Base-by-base conservation (phyloP, 2,888 invertebrate species). In the Brachypalpus laphriformis region DNA sequence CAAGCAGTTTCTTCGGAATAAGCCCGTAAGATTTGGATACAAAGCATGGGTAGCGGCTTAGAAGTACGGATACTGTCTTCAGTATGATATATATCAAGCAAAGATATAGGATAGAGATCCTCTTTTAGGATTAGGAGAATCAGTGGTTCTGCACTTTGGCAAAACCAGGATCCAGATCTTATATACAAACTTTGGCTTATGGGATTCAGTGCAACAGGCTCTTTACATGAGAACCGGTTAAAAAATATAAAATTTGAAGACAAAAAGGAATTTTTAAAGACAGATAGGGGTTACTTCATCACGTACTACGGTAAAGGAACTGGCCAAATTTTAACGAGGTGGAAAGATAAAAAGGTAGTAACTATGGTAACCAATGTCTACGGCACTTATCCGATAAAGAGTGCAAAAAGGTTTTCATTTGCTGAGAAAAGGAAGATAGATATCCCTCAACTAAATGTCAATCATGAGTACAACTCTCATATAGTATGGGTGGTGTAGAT, bases 401-500 rank as follows among this genome's bases (percentile, higher is more conserved):
- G 11, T 16, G 42, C 42, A n/a, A n/a, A n/a, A n/a, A n/a, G n/a
- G n/a, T n/a, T n/a, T n/a, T n/a, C n/a, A n/a, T n/a, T n/a, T n/a
- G n/a, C n/a, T n/a, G n/a, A n/a, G n/a, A n/a, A n/a, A n/a, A n/a
- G n/a, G n/a, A n/a, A n/a, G n/a, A n/a, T n/a, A n/a, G n/a, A n/a
- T n/a, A n/a, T n/a, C n/a, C n/a, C n/a, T n/a, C n/a, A n/a, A n/a
- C n/a, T n/a, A 14, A 42, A 42, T 42, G 42, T 42, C 16, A 42
- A 47, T 20, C 3, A 47, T 18, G 45, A 47, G 16, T 47, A 47
- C 18, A 47, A 47, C 45, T 47, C 45, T 9, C 20, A 47, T n/a
- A n/a, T n/a, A n/a, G n/a, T 47, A 47, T 47, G 45, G 45, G 9
- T 47, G 45, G 45, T 47, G 45, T 47, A 47, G 45, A 47, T 47